Evolutionary conservation across 2,888 invertebrate genomes (phyloP).

Genomic region (Nemoura dubitans): DNA sequence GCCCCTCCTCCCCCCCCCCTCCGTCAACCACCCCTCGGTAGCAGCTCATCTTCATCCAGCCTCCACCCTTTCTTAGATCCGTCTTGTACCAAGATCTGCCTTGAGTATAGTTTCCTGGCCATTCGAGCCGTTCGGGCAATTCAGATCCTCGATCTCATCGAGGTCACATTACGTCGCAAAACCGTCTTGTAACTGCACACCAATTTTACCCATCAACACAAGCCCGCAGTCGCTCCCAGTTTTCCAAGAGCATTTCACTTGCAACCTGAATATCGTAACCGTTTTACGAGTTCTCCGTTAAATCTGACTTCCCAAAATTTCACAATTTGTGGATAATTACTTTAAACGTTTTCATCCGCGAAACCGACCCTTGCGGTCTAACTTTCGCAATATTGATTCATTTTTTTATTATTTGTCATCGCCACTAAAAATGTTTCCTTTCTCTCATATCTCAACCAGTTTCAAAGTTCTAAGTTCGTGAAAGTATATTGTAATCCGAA

Average conservation of each 20-base stretch:
- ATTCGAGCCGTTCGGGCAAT: too few relatives aligned
- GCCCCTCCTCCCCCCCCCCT: not conserved
- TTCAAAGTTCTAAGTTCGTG: not conserved
- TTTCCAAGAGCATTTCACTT: not conserved
- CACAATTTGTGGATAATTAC: not conserved
- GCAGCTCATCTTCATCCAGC: not conserved
- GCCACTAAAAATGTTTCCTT: not conserved
- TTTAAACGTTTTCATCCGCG: not conserved
- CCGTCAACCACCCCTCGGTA: not conserved
- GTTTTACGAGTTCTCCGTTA: not conserved
- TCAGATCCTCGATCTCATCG: too few relatives aligned
- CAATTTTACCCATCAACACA: not conserved
- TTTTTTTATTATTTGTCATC: not conserved
- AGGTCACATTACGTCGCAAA: too few relatives aligned
- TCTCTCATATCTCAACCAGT: not conserved
- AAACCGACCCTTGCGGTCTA: not conserved
- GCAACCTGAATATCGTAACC: not conserved
- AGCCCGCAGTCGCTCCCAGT: not conserved
- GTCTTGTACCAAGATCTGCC: not conserved
- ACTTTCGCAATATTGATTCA: not conserved
- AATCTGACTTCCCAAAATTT: not conserved
- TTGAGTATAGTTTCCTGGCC: too few relatives aligned
- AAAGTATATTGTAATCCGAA: not conserved
- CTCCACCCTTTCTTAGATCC: not conserved
- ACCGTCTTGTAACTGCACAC: too few relatives aligned